Base-by-base conservation (phyloP, 2,797 vertebrate species). In the Todus mexicanus region DNA sequence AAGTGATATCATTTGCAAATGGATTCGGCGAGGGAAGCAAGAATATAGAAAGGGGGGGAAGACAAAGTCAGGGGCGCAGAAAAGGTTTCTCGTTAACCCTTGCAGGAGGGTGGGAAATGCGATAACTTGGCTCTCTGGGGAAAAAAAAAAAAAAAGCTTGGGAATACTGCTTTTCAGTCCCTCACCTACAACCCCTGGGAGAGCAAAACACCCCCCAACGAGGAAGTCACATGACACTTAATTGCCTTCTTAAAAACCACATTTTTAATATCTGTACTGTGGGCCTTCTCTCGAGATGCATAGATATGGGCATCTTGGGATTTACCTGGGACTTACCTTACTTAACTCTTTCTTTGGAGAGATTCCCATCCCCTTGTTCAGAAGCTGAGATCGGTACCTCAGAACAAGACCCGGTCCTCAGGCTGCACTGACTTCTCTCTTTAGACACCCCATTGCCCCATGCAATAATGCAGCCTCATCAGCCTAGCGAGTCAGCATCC, bases 1-100 rank as follows among this genome's bases (percentile, higher is more conserved):
- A 98, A 98, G 98, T 98, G 98, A 98, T 98, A 98, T 98, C 98
- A 98, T 98, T 98, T 99, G 98, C 98, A 98, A 98, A 98, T 98
- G 97, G 98, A 98, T 98, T 97, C 95, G 37, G 97, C 92, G 86
- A 96, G 96, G 95, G 87, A 95, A 89, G 94, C 92, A 94, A 69
- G 78, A 86, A 40, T 40, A 72, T 45, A 35, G 93, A 35, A 57
- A 26, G 26, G 27, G 40, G 57, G 60, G 73, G 53, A 45, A 91
- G 89, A 71, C 92, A 83, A 94, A 95, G 95, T 94, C 90, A 92
- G 92, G 94, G 97, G 94, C 94, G 96, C 54, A 26, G 94, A 91
- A 96, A 89, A 95, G 89, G 84, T 84, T 95, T 94, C 75, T 92
- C 1, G 11, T 97, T 96, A 97, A 97, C 96, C 89, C 92, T 92